Conservation (phyloP, 2,797 vertebrate species). For the Allobates femoralis region DNA sequence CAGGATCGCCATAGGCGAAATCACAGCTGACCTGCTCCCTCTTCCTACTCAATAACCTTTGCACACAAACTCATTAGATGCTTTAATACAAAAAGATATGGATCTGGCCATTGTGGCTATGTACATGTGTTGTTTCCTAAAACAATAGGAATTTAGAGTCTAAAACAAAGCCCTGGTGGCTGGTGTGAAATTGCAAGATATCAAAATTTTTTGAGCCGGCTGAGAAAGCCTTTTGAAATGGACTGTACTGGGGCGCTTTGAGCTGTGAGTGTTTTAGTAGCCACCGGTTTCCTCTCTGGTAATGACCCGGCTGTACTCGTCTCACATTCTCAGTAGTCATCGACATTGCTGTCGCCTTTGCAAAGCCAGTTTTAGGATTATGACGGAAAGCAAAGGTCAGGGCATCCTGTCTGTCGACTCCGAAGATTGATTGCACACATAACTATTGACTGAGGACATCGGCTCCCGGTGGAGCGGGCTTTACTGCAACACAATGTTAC, state of each 20-base stretch:
- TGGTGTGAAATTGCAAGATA: too few species aligned
- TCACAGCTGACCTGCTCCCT: too few species aligned
- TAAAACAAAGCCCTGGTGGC: too few species aligned
- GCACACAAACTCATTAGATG: too few species aligned
- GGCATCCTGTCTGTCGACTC: neutral
- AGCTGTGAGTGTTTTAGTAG: neutral
- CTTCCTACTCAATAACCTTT: too few species aligned
- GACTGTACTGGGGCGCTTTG: too few species aligned
- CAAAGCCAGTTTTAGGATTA: neutral
- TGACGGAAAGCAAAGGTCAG: neutral
- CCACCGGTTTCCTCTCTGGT: neutral
- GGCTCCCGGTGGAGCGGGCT: neutral
- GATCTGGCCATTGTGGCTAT: too few species aligned
- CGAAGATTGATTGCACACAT: neutral
- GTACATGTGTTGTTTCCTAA: too few species aligned
- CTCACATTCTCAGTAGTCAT: neutral
- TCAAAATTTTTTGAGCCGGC: neutral
- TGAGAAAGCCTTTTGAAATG: too few species aligned
- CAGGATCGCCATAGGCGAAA: too few species aligned
- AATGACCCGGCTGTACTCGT: neutral
- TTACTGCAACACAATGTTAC: neutral
- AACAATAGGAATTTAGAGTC: too few species aligned
- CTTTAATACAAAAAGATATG: too few species aligned
- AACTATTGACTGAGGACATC: neutral
- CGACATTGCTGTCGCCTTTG: neutral